Conservation (phyloP, 2,888 invertebrate genomes). For the Leptothorax acervorum region DNA sequence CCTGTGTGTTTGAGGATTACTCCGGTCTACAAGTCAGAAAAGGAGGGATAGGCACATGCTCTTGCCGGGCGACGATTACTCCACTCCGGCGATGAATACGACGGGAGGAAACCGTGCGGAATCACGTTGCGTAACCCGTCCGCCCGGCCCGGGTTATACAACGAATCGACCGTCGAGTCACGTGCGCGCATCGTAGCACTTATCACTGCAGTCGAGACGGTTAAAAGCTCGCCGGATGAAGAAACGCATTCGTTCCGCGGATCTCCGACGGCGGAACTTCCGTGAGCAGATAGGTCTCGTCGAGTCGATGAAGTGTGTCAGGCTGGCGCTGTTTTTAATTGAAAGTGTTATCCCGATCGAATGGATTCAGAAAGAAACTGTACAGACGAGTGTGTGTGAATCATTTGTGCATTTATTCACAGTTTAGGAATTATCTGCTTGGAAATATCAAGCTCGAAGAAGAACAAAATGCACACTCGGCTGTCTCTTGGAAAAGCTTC, state of each 20-base stretch:
- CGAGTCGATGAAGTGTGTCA: neutral
- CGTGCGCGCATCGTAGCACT: slow-evolving; percentile 58
- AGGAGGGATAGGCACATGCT: neutral
- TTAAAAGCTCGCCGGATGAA: neutral
- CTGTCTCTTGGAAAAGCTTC: neutral
- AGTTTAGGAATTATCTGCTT: neutral
- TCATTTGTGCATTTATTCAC: neutral
- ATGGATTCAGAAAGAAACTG: neutral
- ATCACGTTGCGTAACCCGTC: slow-evolving; percentile 65
- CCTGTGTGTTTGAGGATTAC: slow-evolving; percentile 35
- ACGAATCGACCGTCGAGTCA: slow-evolving; percentile 62
- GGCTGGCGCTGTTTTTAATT: neutral
- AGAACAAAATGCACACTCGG: neutral
- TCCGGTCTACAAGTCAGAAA: neutral
- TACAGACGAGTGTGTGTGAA: neutral
- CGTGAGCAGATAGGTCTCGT: neutral
- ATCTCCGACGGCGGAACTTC: neutral
- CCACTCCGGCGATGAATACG: slow-evolving; percentile 61
- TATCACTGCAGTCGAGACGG: neutral
- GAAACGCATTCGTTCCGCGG: neutral
- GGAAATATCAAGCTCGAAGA: neutral
- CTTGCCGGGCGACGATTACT: slow-evolving; percentile 51
- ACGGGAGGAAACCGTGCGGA: slow-evolving; percentile 63
- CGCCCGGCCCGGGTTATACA: slow-evolving; percentile 61
- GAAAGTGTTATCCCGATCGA: neutral